A percentile compares a stretch with the other conserved stretches of the same genome.
Conservation (phyloP, 2,888 invertebrate genomes). For the Thecocarcelia acutangulata region DNA sequence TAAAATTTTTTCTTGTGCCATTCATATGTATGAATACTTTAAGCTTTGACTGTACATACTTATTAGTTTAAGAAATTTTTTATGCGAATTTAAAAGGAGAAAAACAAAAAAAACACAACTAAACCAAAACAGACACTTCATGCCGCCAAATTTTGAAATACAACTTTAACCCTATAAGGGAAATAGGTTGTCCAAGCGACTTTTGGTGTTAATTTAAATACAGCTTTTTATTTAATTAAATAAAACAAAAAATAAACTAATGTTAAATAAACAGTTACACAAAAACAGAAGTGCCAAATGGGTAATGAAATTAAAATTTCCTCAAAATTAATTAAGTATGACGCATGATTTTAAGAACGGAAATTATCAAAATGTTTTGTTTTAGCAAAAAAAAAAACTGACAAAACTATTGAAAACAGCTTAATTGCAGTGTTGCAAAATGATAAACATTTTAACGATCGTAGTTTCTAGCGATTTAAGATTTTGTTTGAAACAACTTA, state of each 20-base stretch:
- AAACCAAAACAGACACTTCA: constrained; percentile 8
- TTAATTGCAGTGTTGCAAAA: too few relatives aligned
- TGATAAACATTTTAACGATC: too few relatives aligned
- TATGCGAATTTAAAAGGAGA: constrained; percentile 26
- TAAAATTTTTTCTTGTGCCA: too few relatives aligned
- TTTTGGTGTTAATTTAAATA: constrained; percentile 50
- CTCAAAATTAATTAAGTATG: not conserved
- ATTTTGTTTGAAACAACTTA: too few relatives aligned
- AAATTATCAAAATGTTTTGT: too few relatives aligned
- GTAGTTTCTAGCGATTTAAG: too few relatives aligned
- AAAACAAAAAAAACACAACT: not conserved
- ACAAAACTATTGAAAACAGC: not conserved
- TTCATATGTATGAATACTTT: too few relatives aligned
- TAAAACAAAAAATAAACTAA: not conserved
- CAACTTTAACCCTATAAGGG: constrained; percentile 51
- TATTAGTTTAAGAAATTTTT: constrained; percentile 8
- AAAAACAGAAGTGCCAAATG: not conserved
- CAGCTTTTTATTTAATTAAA: constrained; percentile 30
- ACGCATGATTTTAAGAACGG: too few relatives aligned
- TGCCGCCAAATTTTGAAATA: constrained; percentile 32
- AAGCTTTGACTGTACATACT: too few relatives aligned
- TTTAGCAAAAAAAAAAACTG: not conserved
- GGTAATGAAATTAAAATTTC: not conserved
- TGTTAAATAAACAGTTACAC: constrained; percentile 2
- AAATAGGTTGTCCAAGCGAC: constrained; percentile 15